phyloP scores from a whole-genome alignment of 2,113 vertebrate genomes.

The Chauna torquata region DNA sequence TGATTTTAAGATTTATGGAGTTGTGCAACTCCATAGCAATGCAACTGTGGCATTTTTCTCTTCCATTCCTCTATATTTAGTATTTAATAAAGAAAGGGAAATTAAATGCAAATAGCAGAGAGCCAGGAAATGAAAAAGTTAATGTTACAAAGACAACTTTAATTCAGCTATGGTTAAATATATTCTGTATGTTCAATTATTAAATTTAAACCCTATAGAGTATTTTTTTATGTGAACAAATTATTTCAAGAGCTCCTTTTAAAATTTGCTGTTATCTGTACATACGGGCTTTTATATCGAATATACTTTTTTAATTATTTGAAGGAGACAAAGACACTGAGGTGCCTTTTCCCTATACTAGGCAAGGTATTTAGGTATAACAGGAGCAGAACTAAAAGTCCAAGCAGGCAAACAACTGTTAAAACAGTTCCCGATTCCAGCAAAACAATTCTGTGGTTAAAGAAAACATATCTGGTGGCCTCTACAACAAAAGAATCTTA shows the following conservation, averaged over 20 bases:
- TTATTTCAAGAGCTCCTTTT: background rate
- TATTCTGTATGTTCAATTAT: background rate
- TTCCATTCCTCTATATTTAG: background rate
- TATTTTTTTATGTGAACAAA: background rate
- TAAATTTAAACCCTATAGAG: background rate
- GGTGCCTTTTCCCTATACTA: background rate
- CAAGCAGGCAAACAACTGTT: background rate
- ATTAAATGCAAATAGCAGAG: conserved; percentile 56
- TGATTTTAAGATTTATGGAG: conserved; percentile 34
- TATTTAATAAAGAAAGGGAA: conserved; percentile 47
- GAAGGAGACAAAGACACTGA: background rate
- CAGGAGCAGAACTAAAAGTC: background rate
- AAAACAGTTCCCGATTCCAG: background rate
- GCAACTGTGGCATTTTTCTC: background rate
- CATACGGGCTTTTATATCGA: background rate
- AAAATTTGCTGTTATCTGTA: background rate
- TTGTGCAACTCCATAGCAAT: background rate
- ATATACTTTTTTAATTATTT: background rate
- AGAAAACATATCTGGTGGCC: background rate
- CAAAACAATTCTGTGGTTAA: background rate
- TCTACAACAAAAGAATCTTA: background rate
- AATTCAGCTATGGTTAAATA: background rate
- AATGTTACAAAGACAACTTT: conserved; percentile 8
- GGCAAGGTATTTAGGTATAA: background rate
- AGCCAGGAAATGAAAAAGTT: conserved; percentile 55